A percentile compares a stretch with the other conserved stretches of the same genome.
phyloP scores from a whole-genome alignment of 1,140 invertebrate genomes.

The Drosophila navojoa region DNA sequence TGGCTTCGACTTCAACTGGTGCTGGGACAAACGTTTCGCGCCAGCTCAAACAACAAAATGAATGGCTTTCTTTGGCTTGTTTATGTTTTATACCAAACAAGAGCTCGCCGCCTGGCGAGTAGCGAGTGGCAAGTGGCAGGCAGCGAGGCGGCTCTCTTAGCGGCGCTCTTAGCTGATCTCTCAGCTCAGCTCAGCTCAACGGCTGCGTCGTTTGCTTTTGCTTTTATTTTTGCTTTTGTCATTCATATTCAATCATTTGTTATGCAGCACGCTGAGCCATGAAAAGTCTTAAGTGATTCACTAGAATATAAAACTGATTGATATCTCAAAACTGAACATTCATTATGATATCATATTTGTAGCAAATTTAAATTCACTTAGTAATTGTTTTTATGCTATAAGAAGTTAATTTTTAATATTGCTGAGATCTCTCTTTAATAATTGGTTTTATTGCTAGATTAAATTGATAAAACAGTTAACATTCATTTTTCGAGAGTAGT shows the following conservation, averaged over 20 bases:
- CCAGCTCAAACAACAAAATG: constrained; percentile 77
- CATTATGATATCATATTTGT: constrained; percentile 3
- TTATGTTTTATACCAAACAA: constrained; percentile 80
- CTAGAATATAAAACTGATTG: neutral
- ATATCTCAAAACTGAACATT: neutral
- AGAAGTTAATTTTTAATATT: too few relatives aligned
- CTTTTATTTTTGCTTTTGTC: constrained; percentile 15
- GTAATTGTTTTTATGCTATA: neutral
- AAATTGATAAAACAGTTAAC: too few relatives aligned
- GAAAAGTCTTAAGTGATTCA: constrained; percentile 10
- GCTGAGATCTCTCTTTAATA: too few relatives aligned
- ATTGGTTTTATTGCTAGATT: too few relatives aligned
- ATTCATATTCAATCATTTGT: constrained; percentile 27
- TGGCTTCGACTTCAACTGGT: constrained; percentile 11
- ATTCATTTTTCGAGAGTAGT: too few relatives aligned
- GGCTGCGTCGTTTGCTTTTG: constrained; percentile 8
- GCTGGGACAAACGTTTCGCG: constrained; percentile 64
- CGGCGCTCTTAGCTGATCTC: constrained; percentile 24
- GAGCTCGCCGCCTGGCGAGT: constrained; percentile 39
- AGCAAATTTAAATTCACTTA: neutral
- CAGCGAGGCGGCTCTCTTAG: constrained; percentile 26
- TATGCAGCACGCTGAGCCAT: constrained; percentile 11
- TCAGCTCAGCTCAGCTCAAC: constrained; percentile 22
- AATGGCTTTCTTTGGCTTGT: constrained; percentile 79
- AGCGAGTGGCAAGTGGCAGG: constrained; percentile 34